Evolutionary conservation across 2,888 invertebrate genomes (phyloP), one percentile per base, ranked within the genome.

Genomic region (Dryobotodes eremita): DNA sequence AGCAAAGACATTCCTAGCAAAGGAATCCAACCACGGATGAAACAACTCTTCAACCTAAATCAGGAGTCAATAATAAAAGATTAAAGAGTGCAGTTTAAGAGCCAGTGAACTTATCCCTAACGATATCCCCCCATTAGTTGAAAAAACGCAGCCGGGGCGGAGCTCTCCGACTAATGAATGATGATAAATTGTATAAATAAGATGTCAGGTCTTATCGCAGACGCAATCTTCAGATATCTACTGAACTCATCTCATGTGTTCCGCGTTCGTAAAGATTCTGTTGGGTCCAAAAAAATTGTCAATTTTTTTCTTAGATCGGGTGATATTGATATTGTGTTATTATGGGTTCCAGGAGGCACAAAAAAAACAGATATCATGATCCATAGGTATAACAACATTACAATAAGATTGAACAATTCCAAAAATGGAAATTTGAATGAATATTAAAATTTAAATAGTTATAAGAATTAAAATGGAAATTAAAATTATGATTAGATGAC

Each of bases 181-280:
- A 91, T 90, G 90, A 91, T 90, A 86, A 89, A 91, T 90, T 89
- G 81, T 88, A 87, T 90, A 89, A 90, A 90, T 90, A 91, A 91
- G 89, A 83, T 88, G 86, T 91, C 90, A 87, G 84, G 71, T 70
- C 48, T 82, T 90, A 90, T 90, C 90, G 82, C 79, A 73, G 75
- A 86, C 86, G 90, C 89, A 80, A 91, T 91, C 91, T 89, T 76
- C 61, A 10, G 76, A 77, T 90, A 90, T 90, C 90, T 87, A 68
- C 76, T 74, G 71, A 84, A 84, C 75, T 71, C 77, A 89, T 90
- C 90, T 83, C 57, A 72, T 73, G 36, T 77, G 75, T 83, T 85
- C 74, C 85, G 69, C 11, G 7, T 77, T 80, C 62, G 83, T 53
- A 55, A 70, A 59, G 0, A 78, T 69, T 48, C 61, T 73, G 57